These are phyloP conservation scores for Axinella damicornis DNA, from an alignment of 37 sponge, comb jelly and placozoan genomes.

Conservation along the genomic window DNA sequence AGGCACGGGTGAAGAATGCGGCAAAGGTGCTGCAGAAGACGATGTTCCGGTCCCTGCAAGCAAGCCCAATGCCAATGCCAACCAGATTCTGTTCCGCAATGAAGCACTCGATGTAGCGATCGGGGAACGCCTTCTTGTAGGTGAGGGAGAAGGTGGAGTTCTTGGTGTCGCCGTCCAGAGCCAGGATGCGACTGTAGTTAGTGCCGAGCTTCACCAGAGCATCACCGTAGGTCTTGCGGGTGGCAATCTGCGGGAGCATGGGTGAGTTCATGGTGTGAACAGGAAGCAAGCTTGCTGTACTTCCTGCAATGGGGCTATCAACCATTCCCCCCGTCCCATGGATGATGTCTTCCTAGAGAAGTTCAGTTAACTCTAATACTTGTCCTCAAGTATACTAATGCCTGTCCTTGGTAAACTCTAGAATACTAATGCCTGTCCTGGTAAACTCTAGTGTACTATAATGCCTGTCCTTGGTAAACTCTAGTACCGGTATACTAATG, in stretches of 20 bases:
- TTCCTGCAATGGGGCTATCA: no score
- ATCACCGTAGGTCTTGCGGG: slow-evolving; percentile 92
- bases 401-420: no score
- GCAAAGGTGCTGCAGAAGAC: slow-evolving; percentile 96
- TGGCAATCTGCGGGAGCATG: slow-evolving; percentile 68
- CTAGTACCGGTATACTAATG: no score
- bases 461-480: no score
- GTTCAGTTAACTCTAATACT: no score
- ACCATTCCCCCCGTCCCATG: no score
- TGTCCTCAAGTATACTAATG: no score
- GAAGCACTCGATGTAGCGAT: slow-evolving; percentile 97
- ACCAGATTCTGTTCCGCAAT: slow-evolving; percentile 99
- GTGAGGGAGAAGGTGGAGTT: slow-evolving; percentile 98
- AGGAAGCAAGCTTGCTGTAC: not conserved
- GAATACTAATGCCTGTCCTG: no score
- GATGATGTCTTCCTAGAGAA: no score
- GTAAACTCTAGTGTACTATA: no score
- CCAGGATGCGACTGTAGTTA: slow-evolving; percentile 62
- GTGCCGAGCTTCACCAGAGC: slow-evolving; percentile 95
- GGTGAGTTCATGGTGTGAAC: not conserved
- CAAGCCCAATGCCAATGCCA: slow-evolving; percentile 95
- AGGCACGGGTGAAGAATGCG: slow-evolving; percentile 96
- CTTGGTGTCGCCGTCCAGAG: slow-evolving; percentile 98
- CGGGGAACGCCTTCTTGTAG: slow-evolving; percentile 94
- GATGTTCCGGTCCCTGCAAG: slow-evolving; percentile 84